A percentile compares a stretch with the other conserved stretches of the same genome.
Conservation (phyloP, 2,797 vertebrate species). For the Pseudochirops corinnae region DNA sequence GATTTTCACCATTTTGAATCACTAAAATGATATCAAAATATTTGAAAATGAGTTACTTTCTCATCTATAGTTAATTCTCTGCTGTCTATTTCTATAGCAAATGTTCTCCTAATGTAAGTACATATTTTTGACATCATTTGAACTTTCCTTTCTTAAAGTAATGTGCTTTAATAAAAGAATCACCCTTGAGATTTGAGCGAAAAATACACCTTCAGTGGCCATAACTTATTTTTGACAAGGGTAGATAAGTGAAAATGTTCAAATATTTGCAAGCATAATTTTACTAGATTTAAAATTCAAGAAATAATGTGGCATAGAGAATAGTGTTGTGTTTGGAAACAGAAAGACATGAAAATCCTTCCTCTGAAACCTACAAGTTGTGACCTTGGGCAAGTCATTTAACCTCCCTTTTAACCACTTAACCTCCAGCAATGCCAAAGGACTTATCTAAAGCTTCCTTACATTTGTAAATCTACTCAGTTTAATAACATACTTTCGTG, state of each 20-base stretch:
- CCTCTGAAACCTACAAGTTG: neutral
- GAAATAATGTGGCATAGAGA: neutral
- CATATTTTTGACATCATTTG: neutral
- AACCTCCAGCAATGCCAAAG: neutral
- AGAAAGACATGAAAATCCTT: neutral
- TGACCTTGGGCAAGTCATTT: neutral
- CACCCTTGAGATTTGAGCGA: neutral
- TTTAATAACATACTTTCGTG: neutral
- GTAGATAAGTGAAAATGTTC: neutral
- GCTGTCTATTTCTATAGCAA: neutral
- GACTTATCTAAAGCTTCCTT: neutral
- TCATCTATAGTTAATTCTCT: neutral
- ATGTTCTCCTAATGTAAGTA: neutral
- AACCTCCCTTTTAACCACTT: neutral
- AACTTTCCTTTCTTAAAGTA: neutral
- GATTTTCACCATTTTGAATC: neutral
- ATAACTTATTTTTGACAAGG: neutral
- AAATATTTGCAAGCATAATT: neutral
- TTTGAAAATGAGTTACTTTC: neutral
- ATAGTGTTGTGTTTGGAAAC: neutral
- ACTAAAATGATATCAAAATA: conserved; percentile 26
- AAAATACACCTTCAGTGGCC: neutral
- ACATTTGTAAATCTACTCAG: neutral
- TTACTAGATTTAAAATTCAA: neutral
- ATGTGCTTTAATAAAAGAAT: neutral